Conservation (phyloP, 2,113 vertebrate species). For the Thryonomys swinderianus region DNA sequence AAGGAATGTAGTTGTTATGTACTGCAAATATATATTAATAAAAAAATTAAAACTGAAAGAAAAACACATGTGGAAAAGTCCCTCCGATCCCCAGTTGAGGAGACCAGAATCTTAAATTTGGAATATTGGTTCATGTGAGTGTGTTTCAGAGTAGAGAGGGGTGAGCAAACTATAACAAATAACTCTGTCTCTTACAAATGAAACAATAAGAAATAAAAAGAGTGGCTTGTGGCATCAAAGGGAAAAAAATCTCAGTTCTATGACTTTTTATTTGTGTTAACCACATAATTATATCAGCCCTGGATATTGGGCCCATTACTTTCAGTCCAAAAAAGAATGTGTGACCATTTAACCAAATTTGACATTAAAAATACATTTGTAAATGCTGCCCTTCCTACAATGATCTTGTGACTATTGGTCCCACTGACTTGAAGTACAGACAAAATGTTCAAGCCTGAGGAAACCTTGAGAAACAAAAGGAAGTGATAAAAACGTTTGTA, state of each 20-base stretch:
- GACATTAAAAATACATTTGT: conserved; percentile 29
- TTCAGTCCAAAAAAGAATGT: not conserved
- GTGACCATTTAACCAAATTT: conserved; percentile 33
- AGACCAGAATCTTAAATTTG: not conserved
- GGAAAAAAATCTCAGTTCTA: not conserved
- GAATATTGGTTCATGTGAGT: not conserved
- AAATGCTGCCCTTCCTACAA: conserved; percentile 28
- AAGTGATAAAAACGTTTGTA: not conserved
- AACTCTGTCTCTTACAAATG: not conserved
- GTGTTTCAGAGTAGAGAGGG: not conserved
- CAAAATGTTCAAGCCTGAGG: conserved; percentile 23
- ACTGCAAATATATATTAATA: not conserved
- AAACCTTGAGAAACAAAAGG: conserved; percentile 72
- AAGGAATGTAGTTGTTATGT: not conserved
- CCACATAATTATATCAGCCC: conserved; percentile 1
- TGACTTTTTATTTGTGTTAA: conserved; percentile 41
- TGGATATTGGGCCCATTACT: not conserved
- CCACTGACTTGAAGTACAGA: conserved; percentile 47
- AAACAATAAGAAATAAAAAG: not conserved
- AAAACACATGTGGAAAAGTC: not conserved
- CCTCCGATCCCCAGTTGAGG: not conserved
- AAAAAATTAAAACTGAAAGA: not conserved
- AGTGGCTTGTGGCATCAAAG: not conserved
- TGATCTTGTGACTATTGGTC: not conserved
- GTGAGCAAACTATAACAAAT: not conserved